A percentile compares a stretch with the other conserved stretches of the same genome.
Conservation (phyloP, 2,888 invertebrate genomes). For the Anticlea derivata region DNA sequence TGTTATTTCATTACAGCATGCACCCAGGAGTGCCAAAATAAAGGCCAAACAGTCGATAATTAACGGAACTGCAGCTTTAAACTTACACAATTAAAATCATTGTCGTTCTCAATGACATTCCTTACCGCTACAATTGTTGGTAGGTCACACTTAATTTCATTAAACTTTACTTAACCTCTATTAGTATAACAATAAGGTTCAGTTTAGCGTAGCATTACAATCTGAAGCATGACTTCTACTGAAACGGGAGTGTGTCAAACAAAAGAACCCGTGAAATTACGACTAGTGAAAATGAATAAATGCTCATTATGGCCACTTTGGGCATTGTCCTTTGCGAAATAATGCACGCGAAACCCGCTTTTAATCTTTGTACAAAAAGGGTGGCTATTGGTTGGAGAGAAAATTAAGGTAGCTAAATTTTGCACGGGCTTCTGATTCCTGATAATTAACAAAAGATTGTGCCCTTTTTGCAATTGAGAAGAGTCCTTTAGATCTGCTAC, state of each 20-base stretch:
- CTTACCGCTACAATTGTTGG: constrained; percentile 53
- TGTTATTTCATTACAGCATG: constrained; percentile 18
- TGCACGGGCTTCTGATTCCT: constrained; percentile 43
- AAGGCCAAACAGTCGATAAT: constrained; percentile 23
- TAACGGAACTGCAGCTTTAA: constrained; percentile 29
- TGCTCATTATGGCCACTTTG: constrained; percentile 54
- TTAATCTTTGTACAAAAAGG: neutral
- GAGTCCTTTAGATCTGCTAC: constrained; percentile 10
- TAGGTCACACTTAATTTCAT: constrained; percentile 45
- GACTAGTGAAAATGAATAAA: constrained; percentile 62
- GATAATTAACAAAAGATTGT: constrained; percentile 49
- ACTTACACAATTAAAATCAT: constrained; percentile 47
- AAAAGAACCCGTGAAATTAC: constrained; percentile 64
- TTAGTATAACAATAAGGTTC: constrained; percentile 23
- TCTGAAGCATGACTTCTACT: constrained; percentile 41
- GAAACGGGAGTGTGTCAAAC: constrained; percentile 61
- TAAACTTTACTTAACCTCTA: constrained; percentile 37
- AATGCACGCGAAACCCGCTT: neutral
- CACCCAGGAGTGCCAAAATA: constrained; percentile 18
- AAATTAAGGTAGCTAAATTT: constrained; percentile 14
- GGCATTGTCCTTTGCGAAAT: constrained; percentile 15
- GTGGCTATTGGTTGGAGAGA: neutral
- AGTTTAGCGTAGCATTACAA: constrained; percentile 32
- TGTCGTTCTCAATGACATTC: constrained; percentile 53
- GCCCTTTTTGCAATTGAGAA: constrained; percentile 33